Conservation (phyloP, 2,113 vertebrate species). For the Rhynchopsitta pachyrhyncha region DNA sequence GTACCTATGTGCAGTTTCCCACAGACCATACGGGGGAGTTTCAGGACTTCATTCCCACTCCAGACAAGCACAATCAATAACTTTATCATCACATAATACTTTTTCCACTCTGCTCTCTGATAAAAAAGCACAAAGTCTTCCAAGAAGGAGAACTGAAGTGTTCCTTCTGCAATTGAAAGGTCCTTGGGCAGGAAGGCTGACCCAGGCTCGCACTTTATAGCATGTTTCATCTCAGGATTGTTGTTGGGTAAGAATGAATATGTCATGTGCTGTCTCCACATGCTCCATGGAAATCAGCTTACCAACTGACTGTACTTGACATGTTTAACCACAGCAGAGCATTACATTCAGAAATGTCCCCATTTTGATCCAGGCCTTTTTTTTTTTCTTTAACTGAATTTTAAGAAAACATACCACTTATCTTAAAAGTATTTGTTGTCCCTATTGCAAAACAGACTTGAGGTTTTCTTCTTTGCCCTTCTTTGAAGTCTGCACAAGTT, state of each 20-base stretch:
- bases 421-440: not conserved
- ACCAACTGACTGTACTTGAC: not conserved
- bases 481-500: not conserved
- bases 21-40: accelerated
- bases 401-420: not conserved
- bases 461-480: not conserved
- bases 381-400: not conserved
- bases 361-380: not conserved
- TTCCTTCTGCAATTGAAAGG: not conserved
- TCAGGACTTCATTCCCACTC: not conserved
- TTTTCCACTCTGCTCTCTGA: not conserved
- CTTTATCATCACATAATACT: not conserved
- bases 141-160: not conserved
- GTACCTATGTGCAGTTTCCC: not conserved
- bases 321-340: not conserved
- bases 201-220: not conserved
- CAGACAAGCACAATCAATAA: not conserved
- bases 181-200: not conserved
- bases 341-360: not conserved
- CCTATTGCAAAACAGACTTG: not conserved
- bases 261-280: not conserved
- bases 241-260: not conserved
- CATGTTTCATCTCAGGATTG: not conserved
- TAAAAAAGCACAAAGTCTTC: not conserved
- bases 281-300: not conserved